Base-by-base conservation (phyloP, 1,140 invertebrate genomes). In the Procambarus virginalis region DNA sequence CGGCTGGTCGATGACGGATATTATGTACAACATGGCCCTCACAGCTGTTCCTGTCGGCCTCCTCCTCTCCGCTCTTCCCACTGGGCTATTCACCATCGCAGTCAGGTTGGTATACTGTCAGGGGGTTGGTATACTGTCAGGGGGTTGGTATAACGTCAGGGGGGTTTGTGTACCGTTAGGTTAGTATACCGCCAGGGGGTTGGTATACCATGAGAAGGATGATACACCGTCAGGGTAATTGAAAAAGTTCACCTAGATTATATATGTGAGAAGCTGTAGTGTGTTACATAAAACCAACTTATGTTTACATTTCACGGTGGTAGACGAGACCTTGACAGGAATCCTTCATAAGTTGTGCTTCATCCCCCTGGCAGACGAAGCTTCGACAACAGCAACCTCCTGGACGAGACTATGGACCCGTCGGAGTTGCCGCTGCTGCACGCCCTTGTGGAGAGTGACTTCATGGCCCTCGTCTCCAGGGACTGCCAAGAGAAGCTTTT, bases 401-500 rank as follows among this genome's bases (percentile, higher is more conserved):
- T 91, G 84, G 70, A 86, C 14, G 68, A 68, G 1, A 20, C 4
- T n/a, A 2, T 91, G 4, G 84, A 91, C 64, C 84, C 84, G 4
- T 76, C 84, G 12, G 89, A 92, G 64, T 46, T 92, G 34, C 89
- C 89, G 45, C 85, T 91, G 3, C 64, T 92, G 60, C 46, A 87
- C n/a, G 68, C 89, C 51, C 77, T 92, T 22, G 10, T 88, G 76
- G 87, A 91, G 86, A 87, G 49, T 20, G 88, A 92, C 79, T 77
- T 92, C 68, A 45, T 90, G 2, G 55, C 91, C 34, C 84, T 91
- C 60, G 77, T 68, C 34, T 68, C 64, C 34, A 80, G 68, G 14
- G 22, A 78, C 60, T 92, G 91, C 77, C 91, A 92, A 60, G 68
- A 76, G 70, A 89, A 89, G 55, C 91, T 92, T 48, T 92, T 92